phyloP scores from a whole-genome alignment of 2,797 vertebrate species.

The Alca torda region DNA sequence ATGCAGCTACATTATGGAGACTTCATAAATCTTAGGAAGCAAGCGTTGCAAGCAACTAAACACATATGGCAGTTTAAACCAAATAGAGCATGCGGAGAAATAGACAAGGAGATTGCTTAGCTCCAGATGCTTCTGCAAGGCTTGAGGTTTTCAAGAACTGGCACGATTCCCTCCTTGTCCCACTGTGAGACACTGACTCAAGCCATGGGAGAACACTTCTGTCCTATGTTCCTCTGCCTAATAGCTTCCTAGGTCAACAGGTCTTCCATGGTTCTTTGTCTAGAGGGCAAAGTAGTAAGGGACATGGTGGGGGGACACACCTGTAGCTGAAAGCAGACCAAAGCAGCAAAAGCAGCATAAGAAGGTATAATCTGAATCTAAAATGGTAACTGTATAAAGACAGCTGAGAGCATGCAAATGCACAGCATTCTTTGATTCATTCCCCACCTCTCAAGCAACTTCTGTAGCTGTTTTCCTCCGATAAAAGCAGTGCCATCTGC shows the following conservation, averaged over 20 bases:
- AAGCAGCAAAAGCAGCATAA: neutral
- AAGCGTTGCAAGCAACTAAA: neutral
- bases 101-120: neutral
- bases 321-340: neutral
- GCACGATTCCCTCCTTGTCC: neutral
- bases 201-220: neutral
- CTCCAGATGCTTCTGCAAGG: neutral
- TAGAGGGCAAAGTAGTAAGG: neutral
- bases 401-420: neutral
- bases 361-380: neutral
- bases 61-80: neutral
- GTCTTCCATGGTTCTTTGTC: neutral
- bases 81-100: neutral
- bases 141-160: neutral
- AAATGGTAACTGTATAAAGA: neutral
- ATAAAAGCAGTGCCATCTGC: neutral
- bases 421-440: neutral
- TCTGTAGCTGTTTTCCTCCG: neutral
- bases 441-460: neutral
- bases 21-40: neutral
- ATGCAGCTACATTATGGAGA: neutral
- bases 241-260: neutral
- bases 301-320: fast-evolving
- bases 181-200: neutral
- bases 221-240: neutral